Evolutionary conservation across 2,113 vertebrate species (phyloP).

Genomic region (Excalfactoria chinensis): DNA sequence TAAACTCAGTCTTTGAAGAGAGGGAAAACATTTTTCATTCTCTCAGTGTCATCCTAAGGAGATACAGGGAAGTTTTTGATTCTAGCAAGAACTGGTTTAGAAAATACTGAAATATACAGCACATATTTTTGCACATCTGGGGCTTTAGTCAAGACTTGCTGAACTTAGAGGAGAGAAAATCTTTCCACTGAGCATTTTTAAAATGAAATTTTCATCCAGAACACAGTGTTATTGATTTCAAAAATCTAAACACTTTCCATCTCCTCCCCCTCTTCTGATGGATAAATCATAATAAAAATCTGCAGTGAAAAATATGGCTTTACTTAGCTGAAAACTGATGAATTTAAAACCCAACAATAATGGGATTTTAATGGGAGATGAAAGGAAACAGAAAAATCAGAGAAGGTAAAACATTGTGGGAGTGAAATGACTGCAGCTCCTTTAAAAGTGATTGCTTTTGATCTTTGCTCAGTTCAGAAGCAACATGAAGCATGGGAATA

Average conservation of each 20-base stretch:
- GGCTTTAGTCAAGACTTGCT: neutral
- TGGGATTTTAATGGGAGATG: neutral
- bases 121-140: neutral
- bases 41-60: neutral
- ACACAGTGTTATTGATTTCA: neutral
- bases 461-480: neutral
- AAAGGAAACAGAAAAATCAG: neutral
- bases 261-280: neutral
- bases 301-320: neutral
- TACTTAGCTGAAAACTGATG: neutral
- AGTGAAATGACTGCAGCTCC: neutral
- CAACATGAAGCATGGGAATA: neutral
- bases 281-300: slow-evolving; percentile 2
- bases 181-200: neutral
- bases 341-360: neutral
- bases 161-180: neutral
- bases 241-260: neutral
- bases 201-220: neutral
- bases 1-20: neutral
- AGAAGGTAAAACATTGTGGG: slow-evolving; percentile 4
- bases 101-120: neutral
- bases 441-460: slow-evolving; percentile 11
- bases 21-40: neutral
- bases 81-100: neutral
- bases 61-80: neutral